Evolutionary conservation across 2,113 vertebrate species (phyloP).

Genomic region (Australoheros scitulus): DNA sequence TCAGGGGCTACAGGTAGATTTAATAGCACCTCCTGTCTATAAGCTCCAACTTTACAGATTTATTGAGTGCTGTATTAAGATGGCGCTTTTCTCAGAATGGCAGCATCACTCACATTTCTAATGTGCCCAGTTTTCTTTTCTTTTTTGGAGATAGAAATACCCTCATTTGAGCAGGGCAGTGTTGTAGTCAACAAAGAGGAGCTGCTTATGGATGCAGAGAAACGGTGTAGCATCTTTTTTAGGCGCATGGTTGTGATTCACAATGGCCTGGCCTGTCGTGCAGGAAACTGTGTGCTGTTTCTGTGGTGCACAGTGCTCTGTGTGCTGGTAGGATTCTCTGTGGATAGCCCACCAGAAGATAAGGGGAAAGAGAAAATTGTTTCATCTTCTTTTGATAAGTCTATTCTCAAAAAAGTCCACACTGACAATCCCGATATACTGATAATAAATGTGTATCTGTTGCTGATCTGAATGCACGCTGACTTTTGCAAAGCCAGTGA

Average conservation of each 20-base stretch:
- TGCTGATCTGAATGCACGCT: constrained; percentile 37
- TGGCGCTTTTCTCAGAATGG: neutral
- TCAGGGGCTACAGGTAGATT: neutral
- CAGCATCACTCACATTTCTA: neutral
- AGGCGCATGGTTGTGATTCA: neutral
- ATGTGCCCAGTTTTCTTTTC: neutral
- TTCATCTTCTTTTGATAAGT: constrained; percentile 61
- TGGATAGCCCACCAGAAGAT: constrained; percentile 18
- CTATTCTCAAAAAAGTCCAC: constrained; percentile 35
- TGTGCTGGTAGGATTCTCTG: constrained; percentile 17
- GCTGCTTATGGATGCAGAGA: neutral
- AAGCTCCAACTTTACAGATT: no score
- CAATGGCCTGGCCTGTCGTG: neutral
- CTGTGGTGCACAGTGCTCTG: neutral
- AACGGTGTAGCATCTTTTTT: neutral
- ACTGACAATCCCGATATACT: constrained; percentile 48
- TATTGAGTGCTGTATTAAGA: neutral
- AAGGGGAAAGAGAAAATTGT: constrained; percentile 43
- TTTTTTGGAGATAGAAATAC: neutral
- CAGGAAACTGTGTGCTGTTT: neutral
- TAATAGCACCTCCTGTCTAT: neutral
- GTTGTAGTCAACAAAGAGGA: neutral
- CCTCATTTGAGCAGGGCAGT: neutral
- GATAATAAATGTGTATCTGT: constrained; percentile 58
- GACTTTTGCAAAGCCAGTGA: constrained; percentile 50